Evolutionary conservation across 2,797 vertebrate species (phyloP), one percentile per base, ranked within the genome.

Genomic region (Macropodus opercularis): DNA sequence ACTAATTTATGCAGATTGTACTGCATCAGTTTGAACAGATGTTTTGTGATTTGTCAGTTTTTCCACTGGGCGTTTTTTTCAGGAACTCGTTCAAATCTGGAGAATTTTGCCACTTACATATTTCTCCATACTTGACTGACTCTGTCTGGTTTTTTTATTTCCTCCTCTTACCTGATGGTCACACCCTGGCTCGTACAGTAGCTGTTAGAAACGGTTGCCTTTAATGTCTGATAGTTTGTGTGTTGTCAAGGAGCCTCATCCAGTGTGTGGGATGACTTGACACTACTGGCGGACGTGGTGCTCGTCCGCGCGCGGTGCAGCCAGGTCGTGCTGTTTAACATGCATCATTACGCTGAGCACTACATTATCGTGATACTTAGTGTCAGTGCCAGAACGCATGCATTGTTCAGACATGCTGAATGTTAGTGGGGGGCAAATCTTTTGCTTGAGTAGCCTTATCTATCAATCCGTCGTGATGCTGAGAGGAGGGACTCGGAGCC

Each of bases 281-380:
- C 85, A 86, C 69, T 77, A 83, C 79, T 76, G 63, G 67, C 17
- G 44, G 52, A 53, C 68, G 50, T 27, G 62, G 68, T 40, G 68
- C 72, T 66, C 61, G 8, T 81, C 80, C 44, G 72, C 64, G 77
- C 58, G 78, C 31, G 46, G 72, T 78, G 83, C 80, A 79, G 86
- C 84, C 85, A 83, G 86, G 85, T 87, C 79, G 64, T 83, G 82
- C 85, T 87, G 85, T 83, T 88, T 81, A 84, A 87, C 85, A 88
- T 91, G 87, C 81, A 89, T 90, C 88, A 90, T 85, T 90, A 75
- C 44, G 65, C 79, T 80, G 77, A 85, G 83, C 80, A 76, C 81
- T 87, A 79, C 85, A 89, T 91, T 90, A 90, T 85, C 82, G 86
- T 87, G 89, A 90, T 85, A 82, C 83, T 88, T 89, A 87, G 80